These are phyloP conservation scores for Atherinosoma microstoma DNA, from an alignment of 2,797 vertebrate genomes.

Conservation along the genomic window DNA sequence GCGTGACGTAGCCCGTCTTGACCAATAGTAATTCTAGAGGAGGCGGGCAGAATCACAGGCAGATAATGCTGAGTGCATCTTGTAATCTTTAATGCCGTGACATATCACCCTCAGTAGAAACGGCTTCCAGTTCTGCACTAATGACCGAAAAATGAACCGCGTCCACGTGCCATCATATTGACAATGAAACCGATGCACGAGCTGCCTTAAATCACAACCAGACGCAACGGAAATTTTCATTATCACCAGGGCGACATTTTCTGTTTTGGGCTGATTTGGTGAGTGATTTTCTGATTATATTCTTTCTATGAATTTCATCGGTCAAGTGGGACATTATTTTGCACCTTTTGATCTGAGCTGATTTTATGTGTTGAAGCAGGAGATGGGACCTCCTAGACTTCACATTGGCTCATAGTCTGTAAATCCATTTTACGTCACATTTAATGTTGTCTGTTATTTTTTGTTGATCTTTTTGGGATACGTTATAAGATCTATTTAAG, in stretches of 20 bases:
- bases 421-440: not conserved
- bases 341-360: too few relatives aligned
- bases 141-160: not conserved
- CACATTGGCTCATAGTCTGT: too few relatives aligned
- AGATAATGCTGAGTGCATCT: not conserved
- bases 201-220: not conserved
- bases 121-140: not conserved
- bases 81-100: not conserved
- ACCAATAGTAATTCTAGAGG: too few relatives aligned
- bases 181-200: not conserved
- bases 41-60: too few relatives aligned
- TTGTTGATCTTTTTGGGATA: not conserved
- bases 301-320: not conserved
- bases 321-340: too few relatives aligned
- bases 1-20: too few relatives aligned
- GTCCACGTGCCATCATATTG: not conserved
- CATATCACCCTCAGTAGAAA: not conserved
- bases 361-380: not conserved
- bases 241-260: not conserved
- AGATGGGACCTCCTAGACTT: not conserved
- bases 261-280: not conserved
- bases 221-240: not conserved
- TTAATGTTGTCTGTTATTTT: not conserved
- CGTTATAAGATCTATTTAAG: not conserved
- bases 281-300: not conserved